Evolutionary conservation across 30 jellyfish, hydroid and myxozoan genomes (phyloP).

Genomic region (Aurelia coerulea): DNA sequence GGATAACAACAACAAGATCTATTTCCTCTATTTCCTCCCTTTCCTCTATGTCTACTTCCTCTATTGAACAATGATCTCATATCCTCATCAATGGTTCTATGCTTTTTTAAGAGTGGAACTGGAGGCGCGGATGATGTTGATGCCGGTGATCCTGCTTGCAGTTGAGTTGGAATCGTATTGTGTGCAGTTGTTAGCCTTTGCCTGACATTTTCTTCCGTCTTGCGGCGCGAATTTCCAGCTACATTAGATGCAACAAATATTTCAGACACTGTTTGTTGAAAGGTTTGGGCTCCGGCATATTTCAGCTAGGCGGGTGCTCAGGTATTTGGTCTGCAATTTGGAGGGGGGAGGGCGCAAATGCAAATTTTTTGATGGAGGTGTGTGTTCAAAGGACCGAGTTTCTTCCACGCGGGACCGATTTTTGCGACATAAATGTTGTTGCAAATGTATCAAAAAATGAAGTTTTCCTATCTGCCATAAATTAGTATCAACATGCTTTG

Average conservation of each 20-base stretch:
- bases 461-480: too few species aligned
- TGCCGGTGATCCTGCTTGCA: neutral
- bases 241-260: neutral
- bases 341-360: too few species aligned
- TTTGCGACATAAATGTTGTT: too few species aligned
- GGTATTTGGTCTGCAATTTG: too few species aligned
- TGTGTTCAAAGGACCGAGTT: too few species aligned
- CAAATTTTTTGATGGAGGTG: too few species aligned
- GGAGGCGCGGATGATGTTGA: neutral
- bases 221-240: slow-evolving; percentile 1
- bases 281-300: neutral
- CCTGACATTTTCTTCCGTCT: neutral
- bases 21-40: too few species aligned
- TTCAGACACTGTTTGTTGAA: neutral
- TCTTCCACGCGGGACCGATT: too few species aligned
- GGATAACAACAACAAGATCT: too few species aligned
- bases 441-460: too few species aligned
- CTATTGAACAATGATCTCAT: neutral
- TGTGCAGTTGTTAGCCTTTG: neutral
- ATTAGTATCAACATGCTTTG: too few species aligned
- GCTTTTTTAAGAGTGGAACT: neutral
- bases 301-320: too few species aligned
- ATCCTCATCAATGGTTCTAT: neutral
- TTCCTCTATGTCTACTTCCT: neutral
- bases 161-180: neutral